Evolutionary conservation across 2,888 invertebrate species (phyloP).

Genomic region (Plutella xylostella): DNA sequence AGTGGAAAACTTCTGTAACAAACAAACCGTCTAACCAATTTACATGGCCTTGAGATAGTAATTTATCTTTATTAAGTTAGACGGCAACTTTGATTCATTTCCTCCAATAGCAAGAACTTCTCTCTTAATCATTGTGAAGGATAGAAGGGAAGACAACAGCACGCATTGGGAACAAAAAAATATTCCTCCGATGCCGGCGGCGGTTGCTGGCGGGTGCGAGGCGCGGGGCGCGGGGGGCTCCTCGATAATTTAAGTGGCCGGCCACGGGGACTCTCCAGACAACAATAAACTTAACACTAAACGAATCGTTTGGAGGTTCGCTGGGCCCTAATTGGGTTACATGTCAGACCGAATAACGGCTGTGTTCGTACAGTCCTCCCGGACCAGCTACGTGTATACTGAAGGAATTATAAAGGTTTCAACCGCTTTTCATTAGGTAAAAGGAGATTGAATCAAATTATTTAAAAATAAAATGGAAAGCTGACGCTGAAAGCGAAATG

Average conservation of each 20-base stretch:
- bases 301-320: conserved; percentile 27
- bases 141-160: neutral
- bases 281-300: conserved; percentile 35
- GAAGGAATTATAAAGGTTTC: too few relatives aligned
- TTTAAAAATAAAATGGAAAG: too few relatives aligned
- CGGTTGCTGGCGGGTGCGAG: too few relatives aligned
- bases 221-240: too few relatives aligned
- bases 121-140: conserved; percentile 17
- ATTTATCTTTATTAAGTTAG: conserved; percentile 11
- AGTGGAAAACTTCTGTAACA: too few relatives aligned
- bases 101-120: conserved; percentile 15
- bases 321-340: conserved; percentile 35
- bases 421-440: too few relatives aligned
- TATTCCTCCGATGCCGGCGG: neutral
- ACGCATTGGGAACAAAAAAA: neutral
- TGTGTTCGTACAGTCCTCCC: conserved; percentile 15
- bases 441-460: too few relatives aligned
- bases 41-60: too few relatives aligned
- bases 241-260: conserved; percentile 34
- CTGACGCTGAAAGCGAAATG: too few relatives aligned
- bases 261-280: conserved; percentile 29
- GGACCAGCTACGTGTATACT: neutral
- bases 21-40: too few relatives aligned
- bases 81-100: conserved; percentile 19
- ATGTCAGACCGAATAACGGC: conserved; percentile 26